Percentiles rank a stretch among this genome's conserved stretches.
These are phyloP conservation scores for Sclerurus mexicanus DNA, from an alignment of 2,113 vertebrate genomes.

Conservation along the genomic window DNA sequence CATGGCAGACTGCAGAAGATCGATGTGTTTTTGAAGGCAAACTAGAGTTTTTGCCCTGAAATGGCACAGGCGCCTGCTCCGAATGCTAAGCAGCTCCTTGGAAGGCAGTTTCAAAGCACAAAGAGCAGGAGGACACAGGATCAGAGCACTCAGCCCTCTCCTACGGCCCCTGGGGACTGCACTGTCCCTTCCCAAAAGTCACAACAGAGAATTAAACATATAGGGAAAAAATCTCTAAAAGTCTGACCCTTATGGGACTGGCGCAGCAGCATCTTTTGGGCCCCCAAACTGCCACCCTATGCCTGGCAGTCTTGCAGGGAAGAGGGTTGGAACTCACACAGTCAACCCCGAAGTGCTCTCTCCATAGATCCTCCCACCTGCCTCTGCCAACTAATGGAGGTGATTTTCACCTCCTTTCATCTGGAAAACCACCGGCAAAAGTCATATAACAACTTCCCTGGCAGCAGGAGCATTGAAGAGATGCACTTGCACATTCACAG, in stretches of 20 bases:
- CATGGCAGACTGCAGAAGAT: slow-evolving; percentile 8
- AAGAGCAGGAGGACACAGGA: background rate
- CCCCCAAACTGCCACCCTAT: background rate
- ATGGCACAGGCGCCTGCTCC: background rate
- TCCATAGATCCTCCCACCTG: background rate
- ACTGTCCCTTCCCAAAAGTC: background rate
- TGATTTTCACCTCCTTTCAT: slow-evolving; percentile 59
- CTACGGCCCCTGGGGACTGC: rapidly evolving
- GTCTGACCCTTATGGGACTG: background rate
- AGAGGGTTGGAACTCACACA: background rate
- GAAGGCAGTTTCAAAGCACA: background rate
- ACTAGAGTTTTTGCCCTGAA: slow-evolving; percentile 13
- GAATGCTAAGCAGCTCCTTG: slow-evolving; percentile 53
- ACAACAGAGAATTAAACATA: background rate
- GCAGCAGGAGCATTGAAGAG: background rate
- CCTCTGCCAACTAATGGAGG: background rate
- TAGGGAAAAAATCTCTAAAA: rapidly evolving
- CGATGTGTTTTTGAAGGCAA: slow-evolving; percentile 50
- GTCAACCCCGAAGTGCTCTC: background rate
- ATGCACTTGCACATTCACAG: background rate
- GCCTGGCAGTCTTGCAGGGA: rapidly evolving
- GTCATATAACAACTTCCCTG: background rate
- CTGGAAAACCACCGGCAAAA: slow-evolving; percentile 30
- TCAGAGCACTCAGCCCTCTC: background rate
- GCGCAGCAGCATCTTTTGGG: rapidly evolving